Evolutionary conservation across 2,113 vertebrate genomes (phyloP).

Genomic region (Pagrus major): DNA sequence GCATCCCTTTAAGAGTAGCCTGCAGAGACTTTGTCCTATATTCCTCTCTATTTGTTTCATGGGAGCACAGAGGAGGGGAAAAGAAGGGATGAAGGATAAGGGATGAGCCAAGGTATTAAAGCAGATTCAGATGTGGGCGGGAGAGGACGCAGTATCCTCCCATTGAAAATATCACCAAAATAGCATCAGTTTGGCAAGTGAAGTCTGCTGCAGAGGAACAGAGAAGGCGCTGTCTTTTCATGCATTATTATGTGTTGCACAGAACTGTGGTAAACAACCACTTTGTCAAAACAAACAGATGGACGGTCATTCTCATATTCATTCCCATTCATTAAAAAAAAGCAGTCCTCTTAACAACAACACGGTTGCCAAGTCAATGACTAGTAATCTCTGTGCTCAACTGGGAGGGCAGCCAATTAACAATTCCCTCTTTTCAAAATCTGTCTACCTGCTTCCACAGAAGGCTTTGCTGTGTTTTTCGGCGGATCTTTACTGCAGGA

Average conservation of each 20-base stretch:
- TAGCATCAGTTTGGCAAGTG: constrained; percentile 70
- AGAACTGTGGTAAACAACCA: constrained; percentile 45
- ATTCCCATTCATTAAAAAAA: constrained; percentile 39
- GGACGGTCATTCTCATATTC: constrained; percentile 34
- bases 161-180: constrained; percentile 70
- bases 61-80: constrained; percentile 60
- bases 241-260: constrained; percentile 21
- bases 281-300: constrained; percentile 53
- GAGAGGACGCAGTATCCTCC: constrained; percentile 60
- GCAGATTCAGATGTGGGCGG: constrained; percentile 63
- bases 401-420: constrained; percentile 37
- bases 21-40: constrained; percentile 81
- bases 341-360: constrained; percentile 11
- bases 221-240: constrained; percentile 40
- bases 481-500: constrained; percentile 21
- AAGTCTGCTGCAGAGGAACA: constrained; percentile 52
- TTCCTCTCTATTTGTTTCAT: constrained; percentile 70
- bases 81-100: constrained; percentile 47
- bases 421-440: constrained; percentile 37
- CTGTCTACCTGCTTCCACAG: constrained; percentile 27
- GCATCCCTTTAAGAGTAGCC: constrained; percentile 80
- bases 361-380: constrained; percentile 38
- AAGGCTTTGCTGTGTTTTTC: constrained; percentile 16
- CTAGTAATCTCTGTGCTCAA: constrained; percentile 35
- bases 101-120: constrained; percentile 74